These are phyloP conservation scores for Aspidiotus destructor DNA, from an alignment of 2,888 invertebrate species.

Conservation along the genomic window DNA sequence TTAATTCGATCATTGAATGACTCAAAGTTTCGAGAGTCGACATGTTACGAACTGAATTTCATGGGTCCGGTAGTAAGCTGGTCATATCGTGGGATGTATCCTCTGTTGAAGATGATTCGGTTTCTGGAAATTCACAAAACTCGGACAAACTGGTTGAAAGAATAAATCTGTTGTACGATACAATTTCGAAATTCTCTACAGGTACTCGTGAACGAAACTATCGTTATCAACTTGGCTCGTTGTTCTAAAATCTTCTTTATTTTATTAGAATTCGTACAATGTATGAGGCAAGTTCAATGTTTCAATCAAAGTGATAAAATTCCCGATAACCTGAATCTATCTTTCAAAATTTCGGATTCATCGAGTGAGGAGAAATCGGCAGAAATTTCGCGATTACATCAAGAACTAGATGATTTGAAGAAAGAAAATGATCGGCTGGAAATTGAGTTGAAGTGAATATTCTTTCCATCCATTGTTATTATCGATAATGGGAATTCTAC, in stretches of 20 bases:
- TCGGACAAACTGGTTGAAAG: no score
- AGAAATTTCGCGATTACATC: conserved; percentile 1
- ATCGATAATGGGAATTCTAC: no score
- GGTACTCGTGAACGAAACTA: conserved; percentile 8
- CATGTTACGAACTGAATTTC: conserved; percentile 22
- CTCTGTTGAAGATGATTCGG: no score
- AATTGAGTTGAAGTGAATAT: conserved; percentile 17
- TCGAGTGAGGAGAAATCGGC: background rate
- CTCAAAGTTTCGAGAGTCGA: background rate
- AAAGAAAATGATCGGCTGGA: conserved; percentile 12
- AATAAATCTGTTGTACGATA: background rate
- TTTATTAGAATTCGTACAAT: conserved; percentile 22
- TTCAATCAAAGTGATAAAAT: background rate
- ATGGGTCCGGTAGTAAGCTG: conserved; percentile 18
- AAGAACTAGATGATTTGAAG: conserved; percentile 8
- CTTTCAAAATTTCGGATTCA: conserved; percentile 16
- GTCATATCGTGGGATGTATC: conserved; percentile 19
- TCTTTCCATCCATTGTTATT: background rate
- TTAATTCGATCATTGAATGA: no score
- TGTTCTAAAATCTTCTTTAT: background rate
- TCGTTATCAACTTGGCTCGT: background rate
- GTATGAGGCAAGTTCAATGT: background rate
- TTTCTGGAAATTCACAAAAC: no score
- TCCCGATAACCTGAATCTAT: conserved; percentile 3
- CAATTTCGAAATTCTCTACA: conserved; percentile 16